Conservation (phyloP, 2,797 vertebrate genomes). For the Bradypodion pumilum region DNA sequence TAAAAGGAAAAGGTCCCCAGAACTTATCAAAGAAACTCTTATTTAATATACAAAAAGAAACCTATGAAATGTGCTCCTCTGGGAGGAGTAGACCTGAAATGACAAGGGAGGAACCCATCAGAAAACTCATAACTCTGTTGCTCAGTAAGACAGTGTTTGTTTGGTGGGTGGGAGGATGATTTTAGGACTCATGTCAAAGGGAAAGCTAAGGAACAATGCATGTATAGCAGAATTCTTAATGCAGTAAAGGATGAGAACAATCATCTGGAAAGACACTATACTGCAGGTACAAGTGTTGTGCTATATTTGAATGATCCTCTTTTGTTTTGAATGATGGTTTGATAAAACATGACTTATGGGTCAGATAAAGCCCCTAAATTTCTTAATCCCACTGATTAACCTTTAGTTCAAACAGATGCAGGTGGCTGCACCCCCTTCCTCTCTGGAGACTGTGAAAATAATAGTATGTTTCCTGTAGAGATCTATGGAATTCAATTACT, state of each 20-base stretch:
- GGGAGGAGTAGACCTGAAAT: no score
- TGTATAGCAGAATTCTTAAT: not conserved
- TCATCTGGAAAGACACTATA: no score
- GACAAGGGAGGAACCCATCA: not conserved
- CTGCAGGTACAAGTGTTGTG: not conserved
- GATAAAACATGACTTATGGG: not conserved
- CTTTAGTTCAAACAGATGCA: constrained; percentile 1
- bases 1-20: not conserved
- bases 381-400: constrained; percentile 11
- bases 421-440: not conserved
- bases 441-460: constrained; percentile 1
- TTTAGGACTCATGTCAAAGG: not conserved
- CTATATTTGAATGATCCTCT: not conserved
- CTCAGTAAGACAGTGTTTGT: not conserved
- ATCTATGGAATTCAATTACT: constrained; percentile 10
- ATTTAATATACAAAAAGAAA: not conserved
- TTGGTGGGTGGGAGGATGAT: not conserved
- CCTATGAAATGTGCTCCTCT: not conserved
- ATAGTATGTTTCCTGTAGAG: constrained; percentile 13
- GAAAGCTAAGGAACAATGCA: not conserved
- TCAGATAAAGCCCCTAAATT: not conserved
- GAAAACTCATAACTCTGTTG: not conserved
- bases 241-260: no score
- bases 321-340: not conserved
- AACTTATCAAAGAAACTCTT: not conserved